Evolutionary conservation across 2,888 invertebrate species (phyloP), one percentile per base, ranked within the genome.

Genomic region (Amphipyra tragopoginis): DNA sequence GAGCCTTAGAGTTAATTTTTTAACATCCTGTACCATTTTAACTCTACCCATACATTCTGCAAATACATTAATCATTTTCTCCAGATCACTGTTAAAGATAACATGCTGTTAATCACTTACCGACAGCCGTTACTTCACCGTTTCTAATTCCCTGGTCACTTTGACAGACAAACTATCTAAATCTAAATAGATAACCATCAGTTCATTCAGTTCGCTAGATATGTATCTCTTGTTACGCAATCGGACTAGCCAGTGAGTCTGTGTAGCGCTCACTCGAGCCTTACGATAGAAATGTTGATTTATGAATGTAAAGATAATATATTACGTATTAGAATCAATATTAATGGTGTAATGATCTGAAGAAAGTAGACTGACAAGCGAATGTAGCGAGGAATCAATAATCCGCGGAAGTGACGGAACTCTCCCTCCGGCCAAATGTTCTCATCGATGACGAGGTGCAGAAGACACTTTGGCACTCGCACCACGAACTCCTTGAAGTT

Each of bases 11-110:
- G n/a, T n/a, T n/a, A n/a, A n/a, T n/a, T n/a, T n/a, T n/a, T n/a
- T n/a, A n/a, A n/a, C n/a, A n/a, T n/a, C n/a, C n/a, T n/a, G n/a
- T n/a, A n/a, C n/a, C n/a, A 21, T 21, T 2, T 21, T 21, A 21
- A 2, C 21, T 21, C 11, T 5, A 11, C 38, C n/a, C 38, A 38
- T 38, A 5, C 7, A 5, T 29, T 29, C 5, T 7, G 10, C 36
- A 8, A 4, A 5, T 36, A 36, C 36, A 11, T 29, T 29, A 1
- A 36, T 36, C 11, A 10, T 36, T 9, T 10, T 36, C 11, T 34
- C 14, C 36, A 65, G 72, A 67, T 71, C 65, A 29, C 39, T 48
- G 48, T 39, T 39, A 72, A 47, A 72, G 67, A 67, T 72, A 40
- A 40, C 11, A 42, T 4, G 38, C 14, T 33, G 43, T 50, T 65